Base-by-base conservation (phyloP, 35 echinoderm and acorn worm species). In the Hemicentrotus pulcherrimus region DNA sequence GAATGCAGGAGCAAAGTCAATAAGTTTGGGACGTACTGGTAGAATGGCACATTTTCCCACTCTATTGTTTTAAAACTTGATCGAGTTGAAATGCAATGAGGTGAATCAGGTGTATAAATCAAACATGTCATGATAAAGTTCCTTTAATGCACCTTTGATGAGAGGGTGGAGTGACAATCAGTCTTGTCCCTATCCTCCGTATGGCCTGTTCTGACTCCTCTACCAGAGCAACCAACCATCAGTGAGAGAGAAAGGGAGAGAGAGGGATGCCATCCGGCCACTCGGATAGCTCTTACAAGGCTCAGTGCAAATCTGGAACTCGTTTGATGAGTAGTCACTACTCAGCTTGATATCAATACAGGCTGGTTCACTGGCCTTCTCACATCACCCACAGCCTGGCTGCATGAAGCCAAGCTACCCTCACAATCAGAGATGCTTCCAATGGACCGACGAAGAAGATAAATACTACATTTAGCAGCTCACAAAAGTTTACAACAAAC, bases 281-380 rank as follows among this genome's bases (percentile, higher is more conserved):
- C 65, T 78, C 65, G 18, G 65, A 78, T 78, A 28, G 65, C 65
- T 78, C 65, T 78, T 78, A 22, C 65, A 78, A 78, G 65, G 19
- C 65, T 78, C 65, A n/a, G 22, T 28, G 65, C 65, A 78, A 78
- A 78, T 78, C 65, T 78, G 65, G 65, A 78, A 78, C 65, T 78
- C 65, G 65, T 78, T 78, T 78, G 65, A 78, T n/a, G 65, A 24
- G 65, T 78, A 78, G 65, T 78, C 65, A 8, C 19, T 78, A 78
- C 65, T n/a, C 65, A 78, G 65, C 65, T 78, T 78, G 65, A 78
- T 78, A 78, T 78, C 65, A 78, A 78, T 78, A 78, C 65, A 78
- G 28, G 22, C 65, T 78, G 65, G 65, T 78, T 78, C 65, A 78
- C 65, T 78, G 65, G 65, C 65, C 65, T 22, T 18, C 19, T 78